Evolutionary conservation across 2,797 vertebrate species (phyloP), one percentile per base, ranked within the genome.

Genomic region (Peromyscus melanophrys): DNA sequence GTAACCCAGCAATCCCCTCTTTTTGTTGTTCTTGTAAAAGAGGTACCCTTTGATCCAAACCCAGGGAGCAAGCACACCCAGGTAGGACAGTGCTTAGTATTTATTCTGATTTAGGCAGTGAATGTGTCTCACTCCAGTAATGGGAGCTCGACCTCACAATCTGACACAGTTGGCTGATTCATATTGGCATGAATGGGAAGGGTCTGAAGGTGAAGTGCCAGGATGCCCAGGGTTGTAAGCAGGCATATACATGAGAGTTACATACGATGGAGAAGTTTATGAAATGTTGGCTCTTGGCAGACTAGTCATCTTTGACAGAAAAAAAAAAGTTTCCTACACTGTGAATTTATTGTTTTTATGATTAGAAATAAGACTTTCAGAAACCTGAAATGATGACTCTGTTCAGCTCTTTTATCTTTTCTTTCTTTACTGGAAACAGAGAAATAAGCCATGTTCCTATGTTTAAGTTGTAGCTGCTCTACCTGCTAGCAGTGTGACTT

Each of bases 291-390:
- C 17, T 17, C 9, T 78, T 34, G 49, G 31, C 31, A n/a, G 63
- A 19, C 12, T 52, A 69, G 43, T 31, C 6, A n/a, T 49, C 61
- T 86, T 52, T 86, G 65, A 86, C 83, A 86, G 29, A 49, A 67
- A 67, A 84, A 52, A 49, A 52, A 83, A 49, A 1, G 63, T 86
- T 52, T 69, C 31, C 69, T 27, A 25, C 4, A 27, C 4, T 69
- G 46, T 9, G 14, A 75, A 40, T 27, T 1, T 75, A 21, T 85
- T 89, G 40, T 96, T 95, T 90, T 95, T 23, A 80, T 71, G 88
- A 40, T 55, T 71, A 80, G 23, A 89, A 93, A 59, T 85, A 3
- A 86, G 63, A 92, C n/a, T 90, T 77, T 81, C 19, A 59, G 49
- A 95, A 94, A 34, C 82, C 46, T 43, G 31, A 92, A 69, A 63